Conservation (phyloP, 2,113 vertebrate genomes). For the Todiramphus saurophagus region DNA sequence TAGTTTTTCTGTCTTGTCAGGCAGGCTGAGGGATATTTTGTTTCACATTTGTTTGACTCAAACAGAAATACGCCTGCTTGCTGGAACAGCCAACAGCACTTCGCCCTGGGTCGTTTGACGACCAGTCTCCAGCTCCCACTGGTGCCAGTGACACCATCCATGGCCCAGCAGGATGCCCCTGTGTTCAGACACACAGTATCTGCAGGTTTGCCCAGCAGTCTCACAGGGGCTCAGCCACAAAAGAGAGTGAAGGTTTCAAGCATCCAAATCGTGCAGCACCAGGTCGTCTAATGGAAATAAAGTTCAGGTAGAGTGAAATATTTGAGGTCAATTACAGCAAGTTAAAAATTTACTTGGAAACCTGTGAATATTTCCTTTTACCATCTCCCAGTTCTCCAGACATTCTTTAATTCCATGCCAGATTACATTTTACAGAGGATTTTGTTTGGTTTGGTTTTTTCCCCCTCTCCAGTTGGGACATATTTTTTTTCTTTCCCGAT, state of each 20-base stretch:
- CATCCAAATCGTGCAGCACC: neutral
- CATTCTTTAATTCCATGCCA: neutral
- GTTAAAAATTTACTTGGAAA: neutral
- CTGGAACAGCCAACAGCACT: neutral
- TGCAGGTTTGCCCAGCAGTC: neutral
- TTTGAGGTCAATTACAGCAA: neutral
- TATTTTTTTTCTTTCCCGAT: neutral
- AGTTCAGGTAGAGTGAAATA: neutral
- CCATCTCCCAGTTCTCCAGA: neutral
- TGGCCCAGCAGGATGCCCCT: neutral
- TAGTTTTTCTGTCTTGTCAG: neutral
- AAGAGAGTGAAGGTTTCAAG: neutral
- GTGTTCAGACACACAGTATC: fast-evolving
- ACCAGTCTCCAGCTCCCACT: neutral
- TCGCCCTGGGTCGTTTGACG: no score
- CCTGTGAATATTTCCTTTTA: neutral
- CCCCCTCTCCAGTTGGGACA: neutral
- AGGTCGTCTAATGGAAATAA: neutral
- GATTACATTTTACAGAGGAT: neutral
- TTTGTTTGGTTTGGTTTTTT: neutral
- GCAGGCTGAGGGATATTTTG: neutral
- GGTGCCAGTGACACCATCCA: fast-evolving
- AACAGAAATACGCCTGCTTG: neutral
- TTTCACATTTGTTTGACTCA: neutral
- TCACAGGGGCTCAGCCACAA: neutral